Conservation (phyloP, 1,140 invertebrate species). For the Bombus cullumanus region DNA sequence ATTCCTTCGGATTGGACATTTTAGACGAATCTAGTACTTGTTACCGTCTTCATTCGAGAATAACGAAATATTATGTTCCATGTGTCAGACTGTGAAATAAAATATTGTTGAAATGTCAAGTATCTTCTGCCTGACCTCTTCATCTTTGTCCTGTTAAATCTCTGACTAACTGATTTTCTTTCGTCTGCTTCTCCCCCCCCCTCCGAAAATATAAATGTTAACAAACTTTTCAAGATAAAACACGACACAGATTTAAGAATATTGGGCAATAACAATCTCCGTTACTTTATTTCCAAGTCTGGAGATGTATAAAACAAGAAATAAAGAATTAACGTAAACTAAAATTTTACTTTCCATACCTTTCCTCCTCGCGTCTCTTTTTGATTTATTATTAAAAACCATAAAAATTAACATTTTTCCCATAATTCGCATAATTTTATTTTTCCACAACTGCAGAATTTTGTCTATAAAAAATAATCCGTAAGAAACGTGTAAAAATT, state of each 20-base stretch:
- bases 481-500: neutral
- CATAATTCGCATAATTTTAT: neutral
- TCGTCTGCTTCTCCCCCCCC: accelerated
- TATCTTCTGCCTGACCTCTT: neutral
- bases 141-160: neutral
- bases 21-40: constrained; percentile 8
- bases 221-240: neutral
- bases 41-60: neutral
- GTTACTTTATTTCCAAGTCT: neutral
- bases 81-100: constrained; percentile 59
- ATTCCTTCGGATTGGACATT: neutral
- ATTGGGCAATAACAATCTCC: neutral
- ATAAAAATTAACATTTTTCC: too few relatives aligned
- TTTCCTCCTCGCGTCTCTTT: neutral
- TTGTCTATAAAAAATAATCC: neutral
- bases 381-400: neutral
- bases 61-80: constrained; percentile 7
- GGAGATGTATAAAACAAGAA: neutral
- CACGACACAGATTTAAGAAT: neutral
- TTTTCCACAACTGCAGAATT: neutral
- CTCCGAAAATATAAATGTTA: neutral
- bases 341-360: neutral
- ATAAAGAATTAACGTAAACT: neutral
- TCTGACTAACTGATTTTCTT: neutral
- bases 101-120: constrained; percentile 65